Conservation (phyloP, 1,140 invertebrate species). For the Temnothorax longispinosus region DNA sequence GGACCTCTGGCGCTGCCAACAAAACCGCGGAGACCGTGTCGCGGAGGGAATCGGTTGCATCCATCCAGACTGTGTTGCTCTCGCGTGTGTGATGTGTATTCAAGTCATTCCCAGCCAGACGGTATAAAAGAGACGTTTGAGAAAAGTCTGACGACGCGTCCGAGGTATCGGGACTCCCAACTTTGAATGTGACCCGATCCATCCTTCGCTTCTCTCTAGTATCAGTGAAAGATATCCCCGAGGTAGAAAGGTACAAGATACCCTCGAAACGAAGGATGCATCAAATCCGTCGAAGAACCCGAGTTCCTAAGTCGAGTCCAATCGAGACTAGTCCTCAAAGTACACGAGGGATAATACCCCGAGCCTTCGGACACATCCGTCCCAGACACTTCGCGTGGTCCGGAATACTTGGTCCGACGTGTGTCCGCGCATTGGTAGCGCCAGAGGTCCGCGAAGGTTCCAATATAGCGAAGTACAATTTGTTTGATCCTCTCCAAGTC, state of each 20-base stretch:
- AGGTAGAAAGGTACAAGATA: too few species aligned
- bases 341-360: not conserved
- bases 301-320: not conserved
- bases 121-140: not conserved
- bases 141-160: not conserved
- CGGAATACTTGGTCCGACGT: slow-evolving; percentile 19
- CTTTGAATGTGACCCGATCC: not conserved
- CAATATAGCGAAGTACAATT: slow-evolving; percentile 75
- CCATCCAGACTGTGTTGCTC: not conserved
- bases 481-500: slow-evolving; percentile 79
- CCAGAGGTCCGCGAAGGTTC: slow-evolving; percentile 62
- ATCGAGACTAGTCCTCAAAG: not conserved
- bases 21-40: slow-evolving; percentile 38
- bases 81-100: not conserved
- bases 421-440: slow-evolving; percentile 54
- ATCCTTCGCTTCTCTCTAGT: not conserved
- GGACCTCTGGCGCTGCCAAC: slow-evolving; percentile 63
- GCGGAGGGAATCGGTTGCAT: slow-evolving; percentile 21
- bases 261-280: not conserved
- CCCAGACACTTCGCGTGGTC: not conserved
- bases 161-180: not conserved
- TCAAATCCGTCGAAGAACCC: not conserved
- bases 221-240: not conserved
- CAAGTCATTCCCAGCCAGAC: not conserved
- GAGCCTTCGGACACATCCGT: not conserved